A percentile compares a stretch with the other conserved stretches of the same genome.
phyloP scores from a whole-genome alignment of 1,140 invertebrate genomes.

The Leptinotarsa texana region DNA sequence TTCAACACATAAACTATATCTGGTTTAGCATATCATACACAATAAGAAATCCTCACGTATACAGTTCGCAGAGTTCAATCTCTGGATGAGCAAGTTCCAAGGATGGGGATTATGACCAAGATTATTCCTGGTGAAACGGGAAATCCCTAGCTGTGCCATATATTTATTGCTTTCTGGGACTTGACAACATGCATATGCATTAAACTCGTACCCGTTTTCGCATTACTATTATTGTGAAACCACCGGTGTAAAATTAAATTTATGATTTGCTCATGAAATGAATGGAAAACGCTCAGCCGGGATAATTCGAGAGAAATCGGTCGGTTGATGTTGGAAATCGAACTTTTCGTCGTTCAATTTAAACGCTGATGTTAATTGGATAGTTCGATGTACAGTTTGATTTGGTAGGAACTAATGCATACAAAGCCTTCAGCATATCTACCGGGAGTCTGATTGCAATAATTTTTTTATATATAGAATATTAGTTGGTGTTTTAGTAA shows the following conservation, averaged over 20 bases:
- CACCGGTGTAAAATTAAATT: conserved; percentile 8
- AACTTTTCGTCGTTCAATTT: no score
- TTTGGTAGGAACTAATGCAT: no score
- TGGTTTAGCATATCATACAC: no score
- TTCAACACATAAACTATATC: no score
- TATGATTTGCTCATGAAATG: conserved; percentile 2
- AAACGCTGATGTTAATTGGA: no score
- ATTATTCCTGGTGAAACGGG: not conserved
- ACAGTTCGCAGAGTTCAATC: not conserved
- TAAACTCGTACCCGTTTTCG: not conserved
- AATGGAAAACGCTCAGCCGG: not conserved
- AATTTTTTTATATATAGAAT: no score
- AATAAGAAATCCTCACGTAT: no score
- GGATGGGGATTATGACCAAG: not conserved
- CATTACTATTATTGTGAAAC: conserved; percentile 8
- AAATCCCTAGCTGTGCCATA: not conserved
- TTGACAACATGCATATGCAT: conserved; percentile 7
- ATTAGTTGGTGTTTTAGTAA: no score
- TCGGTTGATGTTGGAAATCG: not conserved
- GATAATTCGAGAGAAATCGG: not conserved
- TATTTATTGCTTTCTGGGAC: conserved; percentile 2
- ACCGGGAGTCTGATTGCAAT: no score
- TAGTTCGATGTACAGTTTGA: no score
- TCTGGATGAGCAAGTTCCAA: not conserved
- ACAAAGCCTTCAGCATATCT: no score